phyloP scores from a whole-genome alignment of 2,888 invertebrate species.

The Amphipoea lucens region DNA sequence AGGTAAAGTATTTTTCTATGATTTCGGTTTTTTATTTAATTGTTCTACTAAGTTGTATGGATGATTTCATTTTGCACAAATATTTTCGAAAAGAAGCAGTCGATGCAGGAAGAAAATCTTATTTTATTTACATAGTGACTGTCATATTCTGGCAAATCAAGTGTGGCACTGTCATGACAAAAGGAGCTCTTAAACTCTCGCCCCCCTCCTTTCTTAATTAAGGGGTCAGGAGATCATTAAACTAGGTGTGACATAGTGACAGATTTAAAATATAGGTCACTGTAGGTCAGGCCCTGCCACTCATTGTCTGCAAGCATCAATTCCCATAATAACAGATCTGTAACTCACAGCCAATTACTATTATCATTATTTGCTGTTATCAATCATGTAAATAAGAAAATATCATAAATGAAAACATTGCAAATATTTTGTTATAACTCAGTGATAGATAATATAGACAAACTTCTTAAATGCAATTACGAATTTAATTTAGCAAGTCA shows the following conservation, averaged over 20 bases:
- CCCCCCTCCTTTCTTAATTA: neutral
- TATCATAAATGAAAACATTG: constrained; percentile 7
- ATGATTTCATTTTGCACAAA: constrained; percentile 8
- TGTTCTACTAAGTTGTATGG: neutral
- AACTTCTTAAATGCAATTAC: neutral
- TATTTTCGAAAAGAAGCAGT: constrained; percentile 6
- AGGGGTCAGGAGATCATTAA: constrained; percentile 21
- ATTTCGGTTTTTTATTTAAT: constrained; percentile 37
- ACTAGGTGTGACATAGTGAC: constrained; percentile 59
- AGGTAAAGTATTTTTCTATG: constrained; percentile 67
- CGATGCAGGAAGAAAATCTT: neutral
- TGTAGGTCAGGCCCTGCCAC: constrained; percentile 40
- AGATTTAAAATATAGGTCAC: constrained; percentile 56
- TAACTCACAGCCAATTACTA: constrained; percentile 3
- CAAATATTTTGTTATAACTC: neutral
- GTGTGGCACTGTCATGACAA: neutral
- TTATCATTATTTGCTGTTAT: constrained; percentile 19
- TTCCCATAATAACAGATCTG: constrained; percentile 3
- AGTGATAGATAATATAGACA: too few relatives aligned
- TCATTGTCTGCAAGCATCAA: constrained; percentile 24
- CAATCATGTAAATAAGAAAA: constrained; percentile 13
- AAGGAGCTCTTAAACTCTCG: neutral
- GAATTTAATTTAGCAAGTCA: neutral
- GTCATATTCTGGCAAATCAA: neutral
- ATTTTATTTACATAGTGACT: neutral